Evolutionary conservation across 2,888 invertebrate species (phyloP), one percentile per base, ranked within the genome.

Genomic region (Gandaritis pyraliata): DNA sequence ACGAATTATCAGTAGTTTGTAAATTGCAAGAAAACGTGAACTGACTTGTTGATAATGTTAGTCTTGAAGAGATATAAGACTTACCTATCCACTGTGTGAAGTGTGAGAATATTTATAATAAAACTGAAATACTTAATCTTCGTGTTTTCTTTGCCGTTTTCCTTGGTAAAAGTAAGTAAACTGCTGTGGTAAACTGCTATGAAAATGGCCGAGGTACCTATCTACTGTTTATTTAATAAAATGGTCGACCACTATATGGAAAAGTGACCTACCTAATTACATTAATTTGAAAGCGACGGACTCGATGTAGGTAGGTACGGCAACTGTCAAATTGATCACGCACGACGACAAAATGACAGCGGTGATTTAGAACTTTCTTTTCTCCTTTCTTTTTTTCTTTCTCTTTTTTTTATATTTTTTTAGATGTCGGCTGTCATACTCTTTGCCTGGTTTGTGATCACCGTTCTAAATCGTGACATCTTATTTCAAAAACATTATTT

Each of bases 61-160:
- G 58, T 69, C 75, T 73, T 81, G 78, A 89, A 88, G 88, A 88
- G 87, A 85, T 83, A 87, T 82, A 91, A 91, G 91, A 91, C 91
- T 91, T 88, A 90, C 90, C 89, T 87, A 87, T 83, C 82, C 84
- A 85, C 77, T 81, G 81, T 83, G 82, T 82, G 78, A 83, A 78
- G 77, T 76, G 81, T 79, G 81, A 74, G 80, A 74, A 77, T 77
- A 76, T 87, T 88, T 88, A 76, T 83, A 88, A 86, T 88, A 88
- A 90, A 86, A 83, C 64, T 65, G 67, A 73, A 76, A 73, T 62
- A 72, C 73, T 11, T 71, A 66, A 58, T 54, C 50, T 36, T 43
- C n/a, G n/a, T 15, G 51, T 11, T 39, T 66, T 62, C 23, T 61
- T 13, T n/a, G n/a, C n/a, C n/a, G n/a, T n/a, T n/a, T n/a, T n/a